Conservation (phyloP, 1,140 invertebrate genomes). For the Macrostomum lignano region DNA sequence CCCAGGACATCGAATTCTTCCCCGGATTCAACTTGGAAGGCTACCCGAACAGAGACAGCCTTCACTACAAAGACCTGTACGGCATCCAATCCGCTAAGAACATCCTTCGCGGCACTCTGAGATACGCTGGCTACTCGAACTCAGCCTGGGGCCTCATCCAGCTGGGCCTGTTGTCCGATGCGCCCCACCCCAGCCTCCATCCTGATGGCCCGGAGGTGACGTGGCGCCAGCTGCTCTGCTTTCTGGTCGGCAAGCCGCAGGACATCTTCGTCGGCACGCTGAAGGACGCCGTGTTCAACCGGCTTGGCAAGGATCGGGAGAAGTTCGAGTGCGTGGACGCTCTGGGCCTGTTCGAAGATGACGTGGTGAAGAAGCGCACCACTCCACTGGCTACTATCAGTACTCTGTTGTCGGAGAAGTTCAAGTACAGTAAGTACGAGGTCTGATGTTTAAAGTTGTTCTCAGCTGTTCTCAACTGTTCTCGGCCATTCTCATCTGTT, state of each 20-base stretch:
- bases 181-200: slow-evolving; percentile 57
- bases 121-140: slow-evolving; percentile 64
- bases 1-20: slow-evolving; percentile 51
- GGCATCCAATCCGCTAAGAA: slow-evolving; percentile 45
- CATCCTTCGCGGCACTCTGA: slow-evolving; percentile 58
- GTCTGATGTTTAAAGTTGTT: neutral
- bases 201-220: slow-evolving; percentile 74
- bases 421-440: slow-evolving; percentile 40
- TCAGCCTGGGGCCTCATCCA: slow-evolving; percentile 52
- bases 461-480: no score
- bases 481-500: no score
- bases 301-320: slow-evolving; percentile 49
- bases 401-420: slow-evolving; percentile 54
- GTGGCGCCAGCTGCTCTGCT: slow-evolving; percentile 33
- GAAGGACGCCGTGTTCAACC: slow-evolving; percentile 53
- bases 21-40: slow-evolving; percentile 87
- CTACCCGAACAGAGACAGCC: slow-evolving; percentile 78
- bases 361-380: slow-evolving; percentile 43
- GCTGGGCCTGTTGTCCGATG: slow-evolving; percentile 56
- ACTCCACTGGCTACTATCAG: slow-evolving; percentile 64
- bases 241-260: neutral
- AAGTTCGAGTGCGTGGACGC: slow-evolving; percentile 15
- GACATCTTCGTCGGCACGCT: slow-evolving; percentile 13
- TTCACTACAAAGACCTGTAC: slow-evolving; percentile 55
- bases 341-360: slow-evolving; percentile 55